These are phyloP conservation scores for Eilema depressum DNA, from an alignment of 2,888 invertebrate genomes.

Conservation along the genomic window DNA sequence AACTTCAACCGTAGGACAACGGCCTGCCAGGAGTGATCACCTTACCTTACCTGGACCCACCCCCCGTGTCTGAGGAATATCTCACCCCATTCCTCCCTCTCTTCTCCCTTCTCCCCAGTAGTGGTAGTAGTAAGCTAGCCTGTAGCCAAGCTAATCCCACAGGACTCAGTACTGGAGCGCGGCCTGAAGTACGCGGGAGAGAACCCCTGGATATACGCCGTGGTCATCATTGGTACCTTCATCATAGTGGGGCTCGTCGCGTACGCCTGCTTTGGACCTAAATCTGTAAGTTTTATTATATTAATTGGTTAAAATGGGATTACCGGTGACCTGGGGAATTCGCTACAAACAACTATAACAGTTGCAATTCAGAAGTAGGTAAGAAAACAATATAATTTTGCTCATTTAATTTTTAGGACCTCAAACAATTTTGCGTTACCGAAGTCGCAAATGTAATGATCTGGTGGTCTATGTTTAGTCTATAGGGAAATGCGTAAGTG, in stretches of 20 bases:
- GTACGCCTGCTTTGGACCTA: conserved; percentile 92
- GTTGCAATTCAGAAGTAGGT: too few relatives aligned
- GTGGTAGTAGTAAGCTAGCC: conserved; percentile 35
- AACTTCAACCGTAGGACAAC: too few relatives aligned
- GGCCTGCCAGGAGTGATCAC: too few relatives aligned
- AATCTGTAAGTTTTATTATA: conserved; percentile 78
- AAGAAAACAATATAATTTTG: too few relatives aligned
- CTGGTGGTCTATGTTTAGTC: too few relatives aligned
- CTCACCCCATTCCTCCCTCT: neutral
- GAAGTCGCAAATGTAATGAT: too few relatives aligned
- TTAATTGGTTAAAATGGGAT: neutral
- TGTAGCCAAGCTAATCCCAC: conserved; percentile 48
- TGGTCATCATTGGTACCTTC: conserved; percentile 92
- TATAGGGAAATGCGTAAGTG: too few relatives aligned
- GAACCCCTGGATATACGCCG: conserved; percentile 96
- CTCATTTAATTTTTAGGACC: too few relatives aligned
- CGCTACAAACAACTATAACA: neutral
- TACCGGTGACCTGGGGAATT: neutral
- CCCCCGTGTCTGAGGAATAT: too few relatives aligned
- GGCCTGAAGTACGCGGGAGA: conserved; percentile 92
- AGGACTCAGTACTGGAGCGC: conserved; percentile 94
- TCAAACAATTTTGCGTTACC: too few relatives aligned
- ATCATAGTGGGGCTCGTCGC: conserved; percentile 92
- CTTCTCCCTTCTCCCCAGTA: neutral
- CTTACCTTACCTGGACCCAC: too few relatives aligned